Percentiles rank a stretch among this genome's conserved stretches.
Evolutionary conservation across 1,140 invertebrate genomes (phyloP).

Genomic region (Neoseiulus cucumeris): DNA sequence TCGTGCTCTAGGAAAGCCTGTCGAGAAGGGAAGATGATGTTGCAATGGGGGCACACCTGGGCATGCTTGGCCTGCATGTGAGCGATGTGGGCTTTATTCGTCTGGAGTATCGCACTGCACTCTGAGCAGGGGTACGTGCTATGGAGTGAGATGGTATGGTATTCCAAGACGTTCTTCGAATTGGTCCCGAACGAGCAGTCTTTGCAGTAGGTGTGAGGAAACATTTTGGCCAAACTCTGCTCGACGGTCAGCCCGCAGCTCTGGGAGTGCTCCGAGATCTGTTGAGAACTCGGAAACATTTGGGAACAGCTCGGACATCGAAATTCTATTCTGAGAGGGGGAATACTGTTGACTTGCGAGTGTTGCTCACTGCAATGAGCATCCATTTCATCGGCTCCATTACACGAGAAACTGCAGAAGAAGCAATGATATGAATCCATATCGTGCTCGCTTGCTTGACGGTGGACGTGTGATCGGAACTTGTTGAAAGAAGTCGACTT

Average conservation of each 20-base stretch:
- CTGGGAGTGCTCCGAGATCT: not conserved
- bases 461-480: not conserved
- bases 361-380: not conserved
- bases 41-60: not conserved
- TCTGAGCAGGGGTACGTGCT: not conserved
- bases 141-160: not conserved
- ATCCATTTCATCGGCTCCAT: not conserved
- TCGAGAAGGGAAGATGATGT: not conserved
- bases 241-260: not conserved
- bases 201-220: not conserved
- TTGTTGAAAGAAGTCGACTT: not conserved
- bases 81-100: not conserved
- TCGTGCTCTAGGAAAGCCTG: not conserved
- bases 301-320: not conserved
- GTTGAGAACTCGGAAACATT: not conserved
- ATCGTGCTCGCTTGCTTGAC: not conserved
- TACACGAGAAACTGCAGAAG: not conserved
- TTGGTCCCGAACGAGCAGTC: conserved; percentile 1
- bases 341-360: not conserved
- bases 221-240: not conserved
- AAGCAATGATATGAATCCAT: not conserved
- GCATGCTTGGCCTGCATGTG: not conserved
- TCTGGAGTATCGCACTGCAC: not conserved
- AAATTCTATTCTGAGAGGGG: not conserved
- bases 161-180: not conserved